Evolutionary conservation across 2,797 vertebrate species (phyloP).

Genomic region (Selene dorsalis): DNA sequence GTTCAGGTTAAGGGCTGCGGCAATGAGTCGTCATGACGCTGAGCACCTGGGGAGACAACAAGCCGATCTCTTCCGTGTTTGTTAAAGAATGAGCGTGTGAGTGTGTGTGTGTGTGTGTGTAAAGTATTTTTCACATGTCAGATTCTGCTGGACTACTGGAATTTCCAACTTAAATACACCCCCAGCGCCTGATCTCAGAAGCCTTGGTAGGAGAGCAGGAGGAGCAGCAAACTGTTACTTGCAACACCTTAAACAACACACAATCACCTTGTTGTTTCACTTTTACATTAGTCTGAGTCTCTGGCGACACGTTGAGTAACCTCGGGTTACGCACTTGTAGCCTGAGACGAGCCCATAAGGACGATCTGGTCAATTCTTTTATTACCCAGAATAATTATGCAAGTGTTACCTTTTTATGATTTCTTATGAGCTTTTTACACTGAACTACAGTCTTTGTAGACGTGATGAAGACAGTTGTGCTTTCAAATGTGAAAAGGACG

Average conservation of each 20-base stretch:
- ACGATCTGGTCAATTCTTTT: slow-evolving; percentile 69
- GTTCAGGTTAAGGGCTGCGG: slow-evolving; percentile 84
- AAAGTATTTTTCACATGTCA: slow-evolving; percentile 73
- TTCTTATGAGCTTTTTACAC: slow-evolving; percentile 82
- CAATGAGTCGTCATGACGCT: slow-evolving; percentile 56
- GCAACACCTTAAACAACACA: slow-evolving; percentile 73
- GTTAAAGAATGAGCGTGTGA: slow-evolving; percentile 53
- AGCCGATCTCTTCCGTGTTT: slow-evolving; percentile 71
- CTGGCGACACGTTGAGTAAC: slow-evolving; percentile 44
- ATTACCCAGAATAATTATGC: slow-evolving; percentile 82
- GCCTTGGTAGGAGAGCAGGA: slow-evolving; percentile 83
- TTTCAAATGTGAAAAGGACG: slow-evolving; percentile 82
- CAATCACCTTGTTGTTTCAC: slow-evolving; percentile 71
- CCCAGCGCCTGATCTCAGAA: slow-evolving; percentile 86
- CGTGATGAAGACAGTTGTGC: slow-evolving; percentile 66
- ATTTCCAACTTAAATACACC: slow-evolving; percentile 74
- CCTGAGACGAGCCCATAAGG: slow-evolving; percentile 62
- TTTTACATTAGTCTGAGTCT: slow-evolving; percentile 51
- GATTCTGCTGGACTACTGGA: slow-evolving; percentile 85
- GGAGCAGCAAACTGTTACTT: slow-evolving; percentile 86
- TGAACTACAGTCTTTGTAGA: slow-evolving; percentile 79
- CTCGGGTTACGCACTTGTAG: slow-evolving; percentile 48
- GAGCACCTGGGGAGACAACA: slow-evolving; percentile 64
- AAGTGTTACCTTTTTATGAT: slow-evolving; percentile 81
- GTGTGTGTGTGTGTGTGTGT: slow-evolving; percentile 45